Conservation (phyloP, 2,113 vertebrate species). For the Oxyruncus cristatus region DNA sequence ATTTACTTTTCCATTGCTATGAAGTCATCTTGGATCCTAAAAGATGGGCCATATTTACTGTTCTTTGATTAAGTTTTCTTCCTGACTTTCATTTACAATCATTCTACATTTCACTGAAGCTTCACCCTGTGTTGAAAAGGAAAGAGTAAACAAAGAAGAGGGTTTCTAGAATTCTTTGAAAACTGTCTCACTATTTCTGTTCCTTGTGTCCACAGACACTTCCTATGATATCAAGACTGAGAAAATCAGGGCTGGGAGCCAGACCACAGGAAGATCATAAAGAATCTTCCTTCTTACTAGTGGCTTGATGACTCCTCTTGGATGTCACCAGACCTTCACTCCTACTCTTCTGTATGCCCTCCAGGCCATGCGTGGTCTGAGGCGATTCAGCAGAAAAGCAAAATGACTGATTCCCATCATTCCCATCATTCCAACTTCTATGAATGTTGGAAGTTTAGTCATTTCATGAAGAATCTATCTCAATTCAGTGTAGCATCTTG, state of each 20-base stretch:
- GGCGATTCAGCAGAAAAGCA: background rate
- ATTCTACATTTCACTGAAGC: background rate
- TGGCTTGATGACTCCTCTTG: background rate
- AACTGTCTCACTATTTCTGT: background rate
- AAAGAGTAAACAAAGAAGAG: background rate
- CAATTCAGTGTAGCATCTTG: background rate
- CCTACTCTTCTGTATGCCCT: background rate
- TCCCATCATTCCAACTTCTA: background rate
- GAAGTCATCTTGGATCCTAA: background rate
- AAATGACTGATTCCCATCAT: background rate
- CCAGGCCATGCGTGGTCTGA: background rate
- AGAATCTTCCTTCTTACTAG: background rate
- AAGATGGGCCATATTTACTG: background rate
- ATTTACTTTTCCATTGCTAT: background rate
- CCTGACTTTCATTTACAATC: background rate
- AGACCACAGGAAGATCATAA: background rate
- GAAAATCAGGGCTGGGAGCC: background rate
- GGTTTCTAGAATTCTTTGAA: background rate
- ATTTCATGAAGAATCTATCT: background rate
- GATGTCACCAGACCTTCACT: background rate
- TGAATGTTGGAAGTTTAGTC: background rate
- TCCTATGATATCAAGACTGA: background rate
- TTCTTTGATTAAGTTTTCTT: background rate
- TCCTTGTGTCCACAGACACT: background rate
- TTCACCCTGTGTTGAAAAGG: background rate